Conservation (phyloP, 2,888 invertebrate genomes). For the Tinea pellionella region DNA sequence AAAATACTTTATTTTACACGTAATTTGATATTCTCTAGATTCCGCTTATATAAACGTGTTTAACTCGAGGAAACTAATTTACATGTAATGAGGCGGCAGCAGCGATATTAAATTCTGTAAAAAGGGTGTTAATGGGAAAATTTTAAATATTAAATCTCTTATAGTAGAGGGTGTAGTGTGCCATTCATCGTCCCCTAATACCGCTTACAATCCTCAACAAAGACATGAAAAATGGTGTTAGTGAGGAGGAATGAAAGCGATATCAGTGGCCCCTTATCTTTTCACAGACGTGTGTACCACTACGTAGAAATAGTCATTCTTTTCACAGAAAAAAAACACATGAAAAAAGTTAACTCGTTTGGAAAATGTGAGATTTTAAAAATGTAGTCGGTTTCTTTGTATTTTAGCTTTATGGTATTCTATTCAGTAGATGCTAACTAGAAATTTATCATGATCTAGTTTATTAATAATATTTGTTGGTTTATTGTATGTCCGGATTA, state of each 20-base stretch:
- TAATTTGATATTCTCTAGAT: no score
- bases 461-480: no score
- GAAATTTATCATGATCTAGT: no score
- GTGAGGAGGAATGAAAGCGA: constrained; percentile 51
- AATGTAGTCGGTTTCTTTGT: neutral
- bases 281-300: constrained; percentile 18
- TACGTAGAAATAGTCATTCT: constrained; percentile 2
- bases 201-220: constrained; percentile 49
- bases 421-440: no score
- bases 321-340: neutral
- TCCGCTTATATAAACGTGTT: no score
- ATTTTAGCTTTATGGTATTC: neutral
- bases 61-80: neutral
- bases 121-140: constrained; percentile 19
- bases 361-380: neutral
- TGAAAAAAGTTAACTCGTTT: neutral
- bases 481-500: no score
- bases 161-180: constrained; percentile 22
- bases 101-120: constrained; percentile 5
- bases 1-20: no score
- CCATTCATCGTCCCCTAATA: constrained; percentile 39
- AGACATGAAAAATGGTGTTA: constrained; percentile 61
- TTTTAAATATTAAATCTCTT: constrained; percentile 35
- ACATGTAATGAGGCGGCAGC: neutral
- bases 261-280: constrained; percentile 54